Percentiles rank a stretch among this genome's conserved stretches.
Evolutionary conservation across 2,888 invertebrate genomes (phyloP).

Genomic region (Prenolepis imparis): DNA sequence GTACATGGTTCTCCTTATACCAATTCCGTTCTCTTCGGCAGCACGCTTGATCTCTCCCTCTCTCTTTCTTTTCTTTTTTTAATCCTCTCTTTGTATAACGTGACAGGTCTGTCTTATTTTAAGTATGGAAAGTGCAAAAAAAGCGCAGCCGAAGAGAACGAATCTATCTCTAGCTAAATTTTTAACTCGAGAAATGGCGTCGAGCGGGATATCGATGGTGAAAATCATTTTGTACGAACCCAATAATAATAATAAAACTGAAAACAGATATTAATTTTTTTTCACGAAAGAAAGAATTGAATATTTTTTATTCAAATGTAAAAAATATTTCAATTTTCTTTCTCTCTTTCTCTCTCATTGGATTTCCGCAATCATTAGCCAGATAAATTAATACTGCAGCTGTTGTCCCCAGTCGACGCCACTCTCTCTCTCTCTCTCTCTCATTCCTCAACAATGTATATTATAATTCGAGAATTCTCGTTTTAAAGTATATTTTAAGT

Average conservation of each 20-base stretch:
- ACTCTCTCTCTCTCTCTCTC: conserved; percentile 54
- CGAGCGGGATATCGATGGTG: conserved; percentile 34
- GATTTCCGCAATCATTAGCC: neutral
- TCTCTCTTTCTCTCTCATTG: neutral
- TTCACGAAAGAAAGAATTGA: neutral
- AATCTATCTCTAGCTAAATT: conserved; percentile 35
- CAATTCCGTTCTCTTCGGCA: conserved; percentile 19
- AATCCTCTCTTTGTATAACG: neutral
- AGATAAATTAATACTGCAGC: neutral
- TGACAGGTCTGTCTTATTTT: neutral
- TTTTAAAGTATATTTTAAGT: conserved; percentile 72
- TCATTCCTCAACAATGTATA: conserved; percentile 67
- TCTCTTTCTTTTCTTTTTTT: conserved; percentile 3
- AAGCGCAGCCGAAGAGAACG: conserved; percentile 3
- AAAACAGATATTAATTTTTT: neutral
- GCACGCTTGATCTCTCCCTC: neutral
- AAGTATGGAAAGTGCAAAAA: conserved; percentile 4
- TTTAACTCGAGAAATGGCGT: conserved; percentile 18
- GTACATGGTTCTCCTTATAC: conserved; percentile 33
- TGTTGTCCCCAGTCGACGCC: conserved; percentile 70
- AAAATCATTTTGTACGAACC: conserved; percentile 53
- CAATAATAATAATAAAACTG: conserved; percentile 60
- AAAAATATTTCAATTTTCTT: neutral
- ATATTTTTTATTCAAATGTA: neutral
- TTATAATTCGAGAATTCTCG: conserved; percentile 60